These are phyloP conservation scores for Centroberyx gerrardi DNA, from an alignment of 2,797 vertebrate species.

Conservation along the genomic window DNA sequence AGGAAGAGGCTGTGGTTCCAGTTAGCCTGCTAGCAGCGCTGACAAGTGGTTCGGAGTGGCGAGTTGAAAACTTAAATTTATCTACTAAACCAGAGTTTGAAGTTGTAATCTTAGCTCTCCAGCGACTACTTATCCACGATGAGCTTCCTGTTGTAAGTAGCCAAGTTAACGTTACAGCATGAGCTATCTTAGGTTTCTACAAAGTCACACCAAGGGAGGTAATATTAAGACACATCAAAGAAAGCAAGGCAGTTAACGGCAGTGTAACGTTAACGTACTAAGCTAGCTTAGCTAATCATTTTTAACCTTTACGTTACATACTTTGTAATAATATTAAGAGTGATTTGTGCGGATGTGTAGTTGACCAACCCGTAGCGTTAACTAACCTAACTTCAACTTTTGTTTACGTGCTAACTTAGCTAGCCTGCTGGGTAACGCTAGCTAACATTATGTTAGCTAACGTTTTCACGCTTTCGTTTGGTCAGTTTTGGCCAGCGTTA, in stretches of 20 bases:
- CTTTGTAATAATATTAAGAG: background rate
- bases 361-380: background rate
- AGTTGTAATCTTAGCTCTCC: constrained; percentile 15
- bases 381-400: constrained; percentile 32
- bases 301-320: too few relatives aligned
- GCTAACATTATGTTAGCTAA: background rate
- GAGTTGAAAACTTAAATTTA: background rate
- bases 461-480: background rate
- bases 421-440: constrained; percentile 34
- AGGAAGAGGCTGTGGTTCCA: constrained; percentile 76
- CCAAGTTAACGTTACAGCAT: constrained; percentile 21
- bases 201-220: constrained; percentile 71
- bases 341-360: constrained; percentile 8
- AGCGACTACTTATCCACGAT: constrained; percentile 79
- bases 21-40: constrained; percentile 65
- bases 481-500: background rate
- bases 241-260: constrained; percentile 4
- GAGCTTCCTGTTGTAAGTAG: constrained; percentile 97
- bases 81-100: background rate
- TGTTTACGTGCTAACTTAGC: constrained; percentile 27
- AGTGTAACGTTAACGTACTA: background rate
- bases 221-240: constrained; percentile 21
- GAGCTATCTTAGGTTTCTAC: constrained; percentile 58
- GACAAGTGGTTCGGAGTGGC: constrained; percentile 11
- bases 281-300: too few relatives aligned